Evolutionary conservation across 2,113 vertebrate genomes (phyloP).

Genomic region (Eurystomus gularis): DNA sequence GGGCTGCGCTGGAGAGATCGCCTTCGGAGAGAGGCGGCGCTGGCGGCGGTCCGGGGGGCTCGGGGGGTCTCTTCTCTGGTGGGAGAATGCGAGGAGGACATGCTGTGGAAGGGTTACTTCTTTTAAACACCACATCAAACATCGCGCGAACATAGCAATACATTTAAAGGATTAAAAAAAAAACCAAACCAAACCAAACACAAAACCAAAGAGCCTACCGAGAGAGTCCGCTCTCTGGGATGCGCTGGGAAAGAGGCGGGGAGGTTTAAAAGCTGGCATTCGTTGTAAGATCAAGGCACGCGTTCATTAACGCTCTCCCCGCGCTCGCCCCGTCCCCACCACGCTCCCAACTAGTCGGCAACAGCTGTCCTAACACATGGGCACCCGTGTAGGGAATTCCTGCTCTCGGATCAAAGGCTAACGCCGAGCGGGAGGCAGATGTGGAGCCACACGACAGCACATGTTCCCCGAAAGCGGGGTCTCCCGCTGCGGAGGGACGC

Average conservation of each 20-base stretch:
- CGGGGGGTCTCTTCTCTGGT: slow-evolving; percentile 89
- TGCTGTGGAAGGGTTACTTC: slow-evolving; percentile 83
- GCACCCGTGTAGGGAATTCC: neutral
- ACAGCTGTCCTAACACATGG: neutral
- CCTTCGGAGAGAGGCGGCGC: slow-evolving; percentile 70
- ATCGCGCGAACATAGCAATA: slow-evolving; percentile 54
- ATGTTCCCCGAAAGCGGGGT: neutral
- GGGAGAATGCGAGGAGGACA: slow-evolving; percentile 81
- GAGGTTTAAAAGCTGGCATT: neutral
- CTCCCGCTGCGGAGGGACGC: neutral
- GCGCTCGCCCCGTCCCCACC: neutral
- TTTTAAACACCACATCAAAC: slow-evolving; percentile 79
- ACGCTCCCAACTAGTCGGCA: neutral
- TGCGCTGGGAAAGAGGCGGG: neutral
- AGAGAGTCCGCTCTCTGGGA: neutral
- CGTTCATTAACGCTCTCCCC: neutral
- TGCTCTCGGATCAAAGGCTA: neutral
- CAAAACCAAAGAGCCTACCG: neutral
- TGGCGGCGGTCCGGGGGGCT: slow-evolving; percentile 79
- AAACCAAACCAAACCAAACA: neutral
- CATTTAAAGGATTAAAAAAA: neutral
- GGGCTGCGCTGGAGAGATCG: slow-evolving; percentile 64
- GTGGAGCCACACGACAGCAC: neutral
- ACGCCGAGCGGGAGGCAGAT: neutral
- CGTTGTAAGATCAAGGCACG: neutral